Conservation (phyloP, 2,797 vertebrate genomes). For the Momotus momota region DNA sequence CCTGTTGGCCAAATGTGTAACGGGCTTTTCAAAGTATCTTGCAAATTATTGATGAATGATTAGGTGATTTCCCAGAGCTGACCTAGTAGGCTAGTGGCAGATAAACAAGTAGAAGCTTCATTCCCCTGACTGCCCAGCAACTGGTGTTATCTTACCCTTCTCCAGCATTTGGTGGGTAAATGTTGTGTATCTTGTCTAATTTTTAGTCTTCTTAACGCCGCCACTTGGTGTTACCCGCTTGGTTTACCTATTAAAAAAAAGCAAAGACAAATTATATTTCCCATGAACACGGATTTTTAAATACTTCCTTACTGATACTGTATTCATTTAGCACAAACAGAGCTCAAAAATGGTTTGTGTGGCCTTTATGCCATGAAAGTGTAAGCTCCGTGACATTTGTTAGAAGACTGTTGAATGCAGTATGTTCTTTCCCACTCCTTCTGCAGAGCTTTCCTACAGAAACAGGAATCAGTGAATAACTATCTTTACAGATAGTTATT, state of each 20-base stretch:
- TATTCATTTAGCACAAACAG: slow-evolving; percentile 43
- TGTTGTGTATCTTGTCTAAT: neutral
- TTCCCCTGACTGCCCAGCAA: neutral
- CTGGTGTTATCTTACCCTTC: neutral
- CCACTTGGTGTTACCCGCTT: neutral
- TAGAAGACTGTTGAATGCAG: neutral
- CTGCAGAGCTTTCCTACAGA: neutral
- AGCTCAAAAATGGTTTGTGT: slow-evolving; percentile 19
- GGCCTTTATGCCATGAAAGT: neutral
- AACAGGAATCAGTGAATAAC: neutral
- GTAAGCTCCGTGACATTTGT: neutral
- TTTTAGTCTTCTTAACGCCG: neutral
- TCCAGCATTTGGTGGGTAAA: neutral
- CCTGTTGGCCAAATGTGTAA: neutral
- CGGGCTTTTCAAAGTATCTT: neutral
- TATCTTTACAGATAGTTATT: neutral
- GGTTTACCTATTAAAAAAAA: neutral
- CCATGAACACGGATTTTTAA: slow-evolving; percentile 28
- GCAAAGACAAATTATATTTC: neutral
- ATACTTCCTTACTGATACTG: slow-evolving; percentile 20
- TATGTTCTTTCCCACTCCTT: neutral
- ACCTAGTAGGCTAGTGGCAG: neutral
- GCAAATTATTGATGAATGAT: neutral
- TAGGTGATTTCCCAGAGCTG: neutral
- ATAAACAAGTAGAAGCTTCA: neutral